Evolutionary conservation across 2,113 vertebrate species (phyloP).

Genomic region (Caranx melampygus): DNA sequence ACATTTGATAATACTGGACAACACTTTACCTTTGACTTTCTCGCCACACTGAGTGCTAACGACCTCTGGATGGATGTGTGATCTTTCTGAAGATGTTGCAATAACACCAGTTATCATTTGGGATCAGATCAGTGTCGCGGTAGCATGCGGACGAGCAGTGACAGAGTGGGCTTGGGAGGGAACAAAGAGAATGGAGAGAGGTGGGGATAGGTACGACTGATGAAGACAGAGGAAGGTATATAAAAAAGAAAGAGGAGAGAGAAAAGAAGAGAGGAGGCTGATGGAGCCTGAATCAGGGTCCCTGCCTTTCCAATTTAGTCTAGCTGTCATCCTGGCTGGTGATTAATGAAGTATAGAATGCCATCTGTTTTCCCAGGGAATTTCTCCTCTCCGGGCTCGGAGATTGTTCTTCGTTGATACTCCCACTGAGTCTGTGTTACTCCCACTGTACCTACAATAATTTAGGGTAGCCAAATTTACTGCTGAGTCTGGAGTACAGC

Average conservation of each 20-base stretch:
- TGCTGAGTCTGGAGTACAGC: neutral
- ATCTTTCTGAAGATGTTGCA: neutral
- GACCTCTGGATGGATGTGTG: no score
- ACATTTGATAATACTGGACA: neutral
- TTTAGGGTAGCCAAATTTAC: constrained; percentile 29
- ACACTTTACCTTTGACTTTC: no score
- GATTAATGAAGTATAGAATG: constrained; percentile 72
- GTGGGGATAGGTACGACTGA: constrained; percentile 23
- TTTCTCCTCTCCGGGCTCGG: constrained; percentile 34
- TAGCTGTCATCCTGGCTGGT: constrained; percentile 56
- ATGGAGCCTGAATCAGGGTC: constrained; percentile 39
- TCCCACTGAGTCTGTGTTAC: constrained; percentile 21
- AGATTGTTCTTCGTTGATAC: constrained; percentile 36
- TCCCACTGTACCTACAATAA: constrained; percentile 6
- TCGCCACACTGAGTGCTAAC: neutral
- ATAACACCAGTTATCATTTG: neutral
- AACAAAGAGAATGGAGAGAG: constrained; percentile 12
- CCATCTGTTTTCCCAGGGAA: constrained; percentile 68
- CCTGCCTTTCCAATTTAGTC: constrained; percentile 65
- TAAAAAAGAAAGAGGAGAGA: neutral
- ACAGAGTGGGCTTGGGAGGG: constrained; percentile 1
- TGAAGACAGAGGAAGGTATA: constrained; percentile 52
- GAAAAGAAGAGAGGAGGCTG: constrained; percentile 30
- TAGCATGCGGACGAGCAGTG: constrained; percentile 4
- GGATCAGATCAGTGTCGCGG: neutral